Evolutionary conservation across 2,797 vertebrate species (phyloP).

Genomic region (Rostrhamus sociabilis): DNA sequence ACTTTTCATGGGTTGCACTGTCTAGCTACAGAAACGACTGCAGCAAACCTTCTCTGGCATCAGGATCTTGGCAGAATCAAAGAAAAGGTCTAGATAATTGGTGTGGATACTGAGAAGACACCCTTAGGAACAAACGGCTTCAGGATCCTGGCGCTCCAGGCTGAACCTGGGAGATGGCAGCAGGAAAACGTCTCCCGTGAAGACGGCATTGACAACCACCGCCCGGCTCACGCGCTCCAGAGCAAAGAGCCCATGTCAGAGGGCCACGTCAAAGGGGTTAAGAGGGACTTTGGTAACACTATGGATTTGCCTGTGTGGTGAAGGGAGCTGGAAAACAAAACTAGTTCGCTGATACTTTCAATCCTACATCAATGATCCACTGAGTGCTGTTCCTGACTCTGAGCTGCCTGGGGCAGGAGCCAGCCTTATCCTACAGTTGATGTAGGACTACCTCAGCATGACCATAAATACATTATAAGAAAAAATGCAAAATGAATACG

Average conservation of each 20-base stretch:
- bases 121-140: background rate
- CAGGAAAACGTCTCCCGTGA: background rate
- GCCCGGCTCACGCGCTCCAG: background rate
- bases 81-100: background rate
- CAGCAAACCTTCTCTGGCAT: background rate
- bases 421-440: background rate
- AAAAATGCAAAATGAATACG: background rate
- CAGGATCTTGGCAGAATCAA: background rate
- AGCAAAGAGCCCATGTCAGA: fast-evolving
- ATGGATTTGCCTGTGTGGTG: background rate
- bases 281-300: background rate
- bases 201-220: background rate
- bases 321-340: background rate
- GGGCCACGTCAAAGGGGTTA: background rate
- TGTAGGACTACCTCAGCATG: background rate
- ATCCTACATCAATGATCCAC: background rate
- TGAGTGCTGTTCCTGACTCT: fast-evolving
- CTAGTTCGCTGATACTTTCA: background rate
- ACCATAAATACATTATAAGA: background rate
- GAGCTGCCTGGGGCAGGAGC: background rate
- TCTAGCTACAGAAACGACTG: background rate
- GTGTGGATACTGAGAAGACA: background rate
- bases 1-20: background rate
- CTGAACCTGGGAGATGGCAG: background rate
- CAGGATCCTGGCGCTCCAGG: background rate